These are phyloP conservation scores for Odontocolon sp. DNA, from an alignment of 2,888 invertebrate species.

Conservation along the genomic window DNA sequence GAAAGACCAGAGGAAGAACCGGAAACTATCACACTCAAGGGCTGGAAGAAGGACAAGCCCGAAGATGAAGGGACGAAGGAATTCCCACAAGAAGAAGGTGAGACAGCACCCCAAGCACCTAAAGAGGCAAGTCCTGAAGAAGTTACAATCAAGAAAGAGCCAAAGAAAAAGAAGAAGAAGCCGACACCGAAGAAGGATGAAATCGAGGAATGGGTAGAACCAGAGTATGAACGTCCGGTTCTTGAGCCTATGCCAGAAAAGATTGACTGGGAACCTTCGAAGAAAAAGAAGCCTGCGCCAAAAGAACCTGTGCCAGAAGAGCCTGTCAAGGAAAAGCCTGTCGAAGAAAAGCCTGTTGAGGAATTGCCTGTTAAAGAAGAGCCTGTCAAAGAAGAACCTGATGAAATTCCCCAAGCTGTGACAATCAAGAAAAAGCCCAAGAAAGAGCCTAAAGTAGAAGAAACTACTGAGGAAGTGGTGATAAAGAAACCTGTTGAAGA, in stretches of 20 bases:
- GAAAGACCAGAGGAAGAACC: conserved; percentile 76
- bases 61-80: conserved; percentile 71
- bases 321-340: conserved; percentile 53
- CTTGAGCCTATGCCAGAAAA: conserved; percentile 67
- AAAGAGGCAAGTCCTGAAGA: conserved; percentile 64
- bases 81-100: conserved; percentile 67
- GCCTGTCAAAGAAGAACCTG: conserved; percentile 77
- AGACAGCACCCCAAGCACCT: conserved; percentile 53
- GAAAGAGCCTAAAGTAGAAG: conserved; percentile 57
- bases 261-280: conserved; percentile 60
- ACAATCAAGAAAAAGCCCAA: conserved; percentile 70
- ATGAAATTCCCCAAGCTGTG: conserved; percentile 80
- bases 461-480: conserved; percentile 64
- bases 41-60: conserved; percentile 75
- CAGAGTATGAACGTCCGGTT: conserved; percentile 64
- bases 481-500: conserved; percentile 64
- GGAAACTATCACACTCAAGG: conserved; percentile 76
- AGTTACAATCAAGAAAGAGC: conserved; percentile 64
- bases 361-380: conserved; percentile 59
- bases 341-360: conserved; percentile 57
- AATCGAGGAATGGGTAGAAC: conserved; percentile 66
- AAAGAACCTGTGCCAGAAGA: conserved; percentile 41
- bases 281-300: conserved; percentile 59
- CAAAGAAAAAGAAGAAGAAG: conserved; percentile 63
- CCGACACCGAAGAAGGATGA: conserved; percentile 65